Conservation (phyloP, 2,888 invertebrate genomes). For the Anticlea derivata region DNA sequence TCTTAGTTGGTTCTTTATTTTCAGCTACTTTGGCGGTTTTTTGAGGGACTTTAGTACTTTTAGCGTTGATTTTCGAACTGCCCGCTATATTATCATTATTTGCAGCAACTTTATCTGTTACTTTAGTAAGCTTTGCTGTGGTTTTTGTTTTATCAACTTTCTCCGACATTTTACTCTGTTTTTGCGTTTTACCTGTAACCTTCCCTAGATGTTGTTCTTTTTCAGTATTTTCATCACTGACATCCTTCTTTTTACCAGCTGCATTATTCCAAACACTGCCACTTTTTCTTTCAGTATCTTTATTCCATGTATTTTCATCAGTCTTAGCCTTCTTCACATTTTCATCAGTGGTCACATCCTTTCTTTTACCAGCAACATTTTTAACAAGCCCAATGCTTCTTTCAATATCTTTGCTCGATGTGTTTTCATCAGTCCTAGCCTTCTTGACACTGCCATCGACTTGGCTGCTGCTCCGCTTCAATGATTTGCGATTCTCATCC, state of each 20-base stretch:
- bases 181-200: too few species aligned
- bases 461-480: constrained; percentile 15
- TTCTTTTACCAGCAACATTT: constrained; percentile 3
- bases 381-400: too few species aligned
- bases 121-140: constrained; percentile 6
- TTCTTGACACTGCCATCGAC: constrained; percentile 14
- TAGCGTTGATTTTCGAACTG: constrained; percentile 13
- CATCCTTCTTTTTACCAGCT: too few species aligned
- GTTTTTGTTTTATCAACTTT: constrained; percentile 9
- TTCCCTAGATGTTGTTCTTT: too few species aligned
- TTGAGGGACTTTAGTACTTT: constrained; percentile 21
- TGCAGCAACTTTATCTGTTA: constrained; percentile 11
- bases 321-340: constrained; percentile 15
- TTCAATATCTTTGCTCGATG: too few species aligned
- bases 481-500: constrained; percentile 34
- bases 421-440: constrained; percentile 9
- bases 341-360: constrained; percentile 10
- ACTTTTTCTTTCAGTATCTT: too few species aligned
- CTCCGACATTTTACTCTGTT: background rate
- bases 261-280: too few species aligned
- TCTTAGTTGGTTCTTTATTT: constrained; percentile 9
- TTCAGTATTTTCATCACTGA: constrained; percentile 10
- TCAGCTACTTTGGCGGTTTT: constrained; percentile 12
- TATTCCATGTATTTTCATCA: background rate
- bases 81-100: constrained; percentile 15